Base-by-base conservation (phyloP, 2,797 vertebrate genomes). In the Oceanodroma leucorhoa region DNA sequence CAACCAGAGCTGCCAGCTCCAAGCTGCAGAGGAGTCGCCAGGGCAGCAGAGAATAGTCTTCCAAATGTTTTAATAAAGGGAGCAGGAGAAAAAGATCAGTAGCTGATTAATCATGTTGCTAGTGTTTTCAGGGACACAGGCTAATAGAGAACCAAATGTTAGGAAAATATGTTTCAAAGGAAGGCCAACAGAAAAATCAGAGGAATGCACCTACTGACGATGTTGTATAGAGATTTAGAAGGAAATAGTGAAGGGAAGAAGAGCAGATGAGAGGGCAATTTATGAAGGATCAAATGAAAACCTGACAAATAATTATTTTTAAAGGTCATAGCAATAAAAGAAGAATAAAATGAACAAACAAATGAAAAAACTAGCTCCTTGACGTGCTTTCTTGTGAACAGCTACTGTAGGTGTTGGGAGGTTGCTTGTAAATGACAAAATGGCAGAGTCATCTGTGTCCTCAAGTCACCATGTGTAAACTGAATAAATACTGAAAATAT, bases 121-220 rank as follows among this genome's bases (percentile, higher is more conserved):
- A 18, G 41, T 93, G 71, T 95, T 96, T 94, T 85, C 71, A 91
- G 81, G 78, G 71, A 83, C 67, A 73, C 11, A 65, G 71, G 90
- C 83, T 87, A 91, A 94, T 46, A 85, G 83, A 80, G 89, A 90
- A 67, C 18, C 62, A 95, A 90, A 94, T 91, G 91, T 92, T 87
- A 89, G 73, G 83, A 72, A 92, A 85, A 76, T 45, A 70, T 9
- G 13, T 75, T 93, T 87, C 13, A 34, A 83, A 73, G 29, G 45
- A 86, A 93, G 60, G 32, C 40, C 57, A 65, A 82, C 45, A 90
- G 72, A 72, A 82, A 30, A 78, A 57, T n/a, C 36, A 76, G 72
- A 94, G 71, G 38, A 83, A 32, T 40, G 51, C 18, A 77, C 40
- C 43, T 51, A 14, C 54, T 79, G 65, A 34, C 48, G 82, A 1